Base-by-base conservation (phyloP, 2,113 vertebrate species). In the Accipiter cooperii region DNA sequence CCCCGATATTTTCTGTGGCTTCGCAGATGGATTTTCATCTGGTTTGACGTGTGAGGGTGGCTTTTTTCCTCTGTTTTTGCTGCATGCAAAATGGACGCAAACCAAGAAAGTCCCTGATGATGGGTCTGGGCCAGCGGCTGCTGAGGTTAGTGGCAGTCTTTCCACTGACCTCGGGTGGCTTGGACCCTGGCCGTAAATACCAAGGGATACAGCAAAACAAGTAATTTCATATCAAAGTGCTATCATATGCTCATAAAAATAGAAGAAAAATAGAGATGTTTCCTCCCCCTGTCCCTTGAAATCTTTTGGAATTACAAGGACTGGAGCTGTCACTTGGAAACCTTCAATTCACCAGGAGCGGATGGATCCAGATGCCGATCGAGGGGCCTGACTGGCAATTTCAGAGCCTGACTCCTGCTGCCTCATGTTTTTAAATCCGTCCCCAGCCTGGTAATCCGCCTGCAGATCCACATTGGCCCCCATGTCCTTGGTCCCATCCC, bases 211-310 rank as follows among this genome's bases (percentile, higher is more conserved):
- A 95, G 94, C 54, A 90, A 89, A 96, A 89, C 89, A 61, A 29
- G 4, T 92, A 87, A 94, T 96, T 97, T 97, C 3, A 2, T 91
- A 83, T 97, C 80, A 54, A 87, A 96, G 86, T 65, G 57, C 90
- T 95, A 71, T 94, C 87, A 87, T 97, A 64, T 89, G 84, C 19
- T 92, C 36, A 18, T 34, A 97, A 91, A 96, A 96, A 96, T 96
- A 95, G 92, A 89, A 91, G 65, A 52, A 83, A 93, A 96, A 63
- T 74, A 42, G 71, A 61, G 60, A 81, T 49, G 86, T 89, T 82
- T 94, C 52, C n/a, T 87, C 61, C 76, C 79, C 65, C 7, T 29
- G 6, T 7, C 42, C 84, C 8, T 84, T 82, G 57, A 86, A 92
- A 20, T 84, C 80, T 52, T 86, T 40, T 8, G 12, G 90, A 93